Evolutionary conservation across 2,113 vertebrate genomes (phyloP).

Genomic region (Pollachius pollachius): DNA sequence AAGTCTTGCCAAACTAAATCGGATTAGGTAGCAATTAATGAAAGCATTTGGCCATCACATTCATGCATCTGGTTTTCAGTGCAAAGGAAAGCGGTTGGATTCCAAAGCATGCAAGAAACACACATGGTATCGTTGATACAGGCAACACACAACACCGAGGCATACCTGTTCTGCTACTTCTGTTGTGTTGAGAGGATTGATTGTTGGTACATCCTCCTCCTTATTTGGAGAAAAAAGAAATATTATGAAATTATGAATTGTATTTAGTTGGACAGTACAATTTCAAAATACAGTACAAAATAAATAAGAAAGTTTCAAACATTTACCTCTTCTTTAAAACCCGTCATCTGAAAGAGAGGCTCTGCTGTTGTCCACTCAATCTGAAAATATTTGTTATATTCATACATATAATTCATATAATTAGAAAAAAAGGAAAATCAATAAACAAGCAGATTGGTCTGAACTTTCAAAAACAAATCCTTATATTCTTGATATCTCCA

Average conservation of each 20-base stretch:
- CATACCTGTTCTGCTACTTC: slow-evolving; percentile 57
- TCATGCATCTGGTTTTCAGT: slow-evolving; percentile 13
- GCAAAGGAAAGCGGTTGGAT: slow-evolving; percentile 31
- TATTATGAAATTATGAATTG: not conserved
- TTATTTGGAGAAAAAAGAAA: slow-evolving; percentile 22
- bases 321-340: not conserved
- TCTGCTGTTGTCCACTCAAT: slow-evolving; percentile 20
- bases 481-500: not conserved
- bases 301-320: not conserved
- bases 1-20: too few species aligned
- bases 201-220: slow-evolving; percentile 24
- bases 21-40: not conserved
- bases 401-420: not conserved
- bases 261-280: not conserved
- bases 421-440: not conserved
- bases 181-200: slow-evolving; percentile 25
- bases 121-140: not conserved
- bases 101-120: slow-evolving; percentile 39
- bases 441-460: not conserved
- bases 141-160: slow-evolving; percentile 3
- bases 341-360: not conserved
- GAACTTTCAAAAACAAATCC: not conserved
- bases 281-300: not conserved
- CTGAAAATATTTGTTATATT: slow-evolving; percentile 7
- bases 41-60: slow-evolving; percentile 34